Conservation (phyloP, 92 coral and sea anemone genomes). For the Epizoanthus stellaris region DNA sequence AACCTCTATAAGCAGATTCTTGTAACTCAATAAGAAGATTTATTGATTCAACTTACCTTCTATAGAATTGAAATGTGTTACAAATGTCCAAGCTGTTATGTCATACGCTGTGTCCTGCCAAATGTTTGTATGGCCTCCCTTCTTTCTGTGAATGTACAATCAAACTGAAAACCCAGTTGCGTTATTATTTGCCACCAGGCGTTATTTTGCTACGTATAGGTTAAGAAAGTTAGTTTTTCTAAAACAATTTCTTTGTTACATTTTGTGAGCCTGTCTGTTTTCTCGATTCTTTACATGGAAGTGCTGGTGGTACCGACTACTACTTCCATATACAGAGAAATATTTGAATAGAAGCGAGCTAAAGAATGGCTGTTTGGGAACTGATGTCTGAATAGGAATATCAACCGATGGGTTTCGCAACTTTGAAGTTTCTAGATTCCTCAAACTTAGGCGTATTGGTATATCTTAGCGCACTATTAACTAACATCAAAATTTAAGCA, state of each 20-base stretch:
- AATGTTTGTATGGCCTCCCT: neutral
- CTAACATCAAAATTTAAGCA: too few species aligned
- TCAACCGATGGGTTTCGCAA: too few species aligned
- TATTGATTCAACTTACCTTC: conserved; percentile 21
- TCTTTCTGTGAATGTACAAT: neutral
- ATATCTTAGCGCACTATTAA: too few species aligned
- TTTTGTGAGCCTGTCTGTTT: conserved; percentile 33
- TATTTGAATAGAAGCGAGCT: too few species aligned
- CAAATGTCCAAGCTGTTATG: neutral
- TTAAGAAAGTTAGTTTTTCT: neutral
- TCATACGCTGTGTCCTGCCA: neutral
- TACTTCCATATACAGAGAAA: conserved; percentile 5
- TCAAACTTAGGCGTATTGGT: too few species aligned
- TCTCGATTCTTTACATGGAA: conserved; percentile 14
- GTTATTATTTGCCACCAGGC: conserved; percentile 25
- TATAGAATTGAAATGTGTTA: neutral
- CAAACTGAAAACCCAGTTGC: neutral
- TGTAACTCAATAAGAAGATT: neutral
- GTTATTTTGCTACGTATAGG: conserved; percentile 39
- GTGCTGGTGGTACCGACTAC: conserved; percentile 23
- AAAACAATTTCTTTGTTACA: conserved; percentile 31
- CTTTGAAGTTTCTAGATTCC: too few species aligned
- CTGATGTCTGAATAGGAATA: too few species aligned
- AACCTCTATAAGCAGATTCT: neutral
- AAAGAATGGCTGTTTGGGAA: too few species aligned